Conservation (phyloP, 2,888 invertebrate genomes). For the Acronicta leporina region DNA sequence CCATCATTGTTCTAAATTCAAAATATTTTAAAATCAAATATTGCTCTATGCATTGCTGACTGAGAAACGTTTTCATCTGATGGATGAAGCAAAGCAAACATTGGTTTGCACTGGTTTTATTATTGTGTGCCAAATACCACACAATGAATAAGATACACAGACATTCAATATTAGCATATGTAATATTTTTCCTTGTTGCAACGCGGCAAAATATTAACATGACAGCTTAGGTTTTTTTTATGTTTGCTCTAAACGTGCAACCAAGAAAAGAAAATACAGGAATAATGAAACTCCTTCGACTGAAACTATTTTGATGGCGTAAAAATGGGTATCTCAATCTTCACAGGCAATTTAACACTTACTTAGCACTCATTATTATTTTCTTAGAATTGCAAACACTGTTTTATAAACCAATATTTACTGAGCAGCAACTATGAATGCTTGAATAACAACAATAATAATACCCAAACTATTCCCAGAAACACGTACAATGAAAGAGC, state of each 20-base stretch:
- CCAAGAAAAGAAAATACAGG: no score
- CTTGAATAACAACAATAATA: slow-evolving; percentile 15
- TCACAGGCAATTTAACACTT: slow-evolving; percentile 3
- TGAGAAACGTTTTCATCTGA: slow-evolving; percentile 20
- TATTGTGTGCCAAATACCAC: slow-evolving; percentile 50
- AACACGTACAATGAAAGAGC: slow-evolving; percentile 14
- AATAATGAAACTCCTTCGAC: no score
- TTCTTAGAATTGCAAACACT: slow-evolving; percentile 6
- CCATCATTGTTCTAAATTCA: slow-evolving; percentile 5
- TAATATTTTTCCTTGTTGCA: slow-evolving; percentile 17
- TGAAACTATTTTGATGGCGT: background rate
- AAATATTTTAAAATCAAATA: slow-evolving; percentile 7
- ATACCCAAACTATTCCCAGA: slow-evolving; percentile 25
- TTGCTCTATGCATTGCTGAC: slow-evolving; percentile 2
- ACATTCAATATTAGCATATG: slow-evolving; percentile 36
- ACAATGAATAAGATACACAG: slow-evolving; percentile 22
- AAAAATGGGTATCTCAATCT: slow-evolving; percentile 7
- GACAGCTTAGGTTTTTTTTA: no score
- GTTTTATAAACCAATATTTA: slow-evolving; percentile 13
- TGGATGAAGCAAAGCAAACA: slow-evolving; percentile 29
- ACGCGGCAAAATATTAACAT: no score
- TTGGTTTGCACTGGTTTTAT: slow-evolving; percentile 47
- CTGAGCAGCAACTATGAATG: slow-evolving; percentile 1
- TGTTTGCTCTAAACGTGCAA: no score
- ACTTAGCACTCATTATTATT: slow-evolving; percentile 6